Evolutionary conservation across 1,140 invertebrate species (phyloP).

Genomic region (Brachionus manjavacas): DNA sequence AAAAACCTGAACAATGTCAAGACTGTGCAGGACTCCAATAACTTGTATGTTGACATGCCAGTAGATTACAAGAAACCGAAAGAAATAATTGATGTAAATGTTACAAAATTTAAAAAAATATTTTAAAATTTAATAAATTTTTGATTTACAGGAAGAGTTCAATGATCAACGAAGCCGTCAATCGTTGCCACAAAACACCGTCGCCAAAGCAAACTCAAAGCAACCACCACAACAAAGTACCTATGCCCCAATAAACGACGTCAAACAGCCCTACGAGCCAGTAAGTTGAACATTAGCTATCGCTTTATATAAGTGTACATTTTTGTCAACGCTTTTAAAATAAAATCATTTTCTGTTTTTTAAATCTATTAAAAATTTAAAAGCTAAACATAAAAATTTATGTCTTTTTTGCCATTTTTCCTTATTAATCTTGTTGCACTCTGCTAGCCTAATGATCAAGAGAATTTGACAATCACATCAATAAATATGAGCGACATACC

Average conservation of each 20-base stretch:
- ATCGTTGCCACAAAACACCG: neutral
- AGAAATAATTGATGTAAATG: conserved; percentile 10
- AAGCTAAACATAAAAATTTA: conserved; percentile 40
- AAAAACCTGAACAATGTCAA: neutral
- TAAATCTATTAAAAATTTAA: neutral
- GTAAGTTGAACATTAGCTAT: neutral
- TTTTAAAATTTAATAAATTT: neutral
- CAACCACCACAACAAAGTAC: conserved; percentile 15
- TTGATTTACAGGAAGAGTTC: neutral
- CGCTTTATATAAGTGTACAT: neutral
- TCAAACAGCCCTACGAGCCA: neutral
- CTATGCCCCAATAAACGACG: neutral
- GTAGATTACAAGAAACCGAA: conserved; percentile 13
- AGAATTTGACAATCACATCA: neutral
- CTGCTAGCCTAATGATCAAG: neutral
- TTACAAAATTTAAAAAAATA: neutral
- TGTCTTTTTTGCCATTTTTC: neutral
- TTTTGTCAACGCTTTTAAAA: conserved; percentile 12
- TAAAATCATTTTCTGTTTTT: neutral
- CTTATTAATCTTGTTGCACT: neutral
- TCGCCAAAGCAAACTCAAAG: conserved; percentile 10
- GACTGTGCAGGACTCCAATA: conserved; percentile 8
- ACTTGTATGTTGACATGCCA: conserved; percentile 37
- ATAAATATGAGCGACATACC: conserved; percentile 23
- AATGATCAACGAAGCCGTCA: neutral